Evolutionary conservation across 2,797 vertebrate genomes (phyloP).

Genomic region (Aselliscus stoliczkanus): DNA sequence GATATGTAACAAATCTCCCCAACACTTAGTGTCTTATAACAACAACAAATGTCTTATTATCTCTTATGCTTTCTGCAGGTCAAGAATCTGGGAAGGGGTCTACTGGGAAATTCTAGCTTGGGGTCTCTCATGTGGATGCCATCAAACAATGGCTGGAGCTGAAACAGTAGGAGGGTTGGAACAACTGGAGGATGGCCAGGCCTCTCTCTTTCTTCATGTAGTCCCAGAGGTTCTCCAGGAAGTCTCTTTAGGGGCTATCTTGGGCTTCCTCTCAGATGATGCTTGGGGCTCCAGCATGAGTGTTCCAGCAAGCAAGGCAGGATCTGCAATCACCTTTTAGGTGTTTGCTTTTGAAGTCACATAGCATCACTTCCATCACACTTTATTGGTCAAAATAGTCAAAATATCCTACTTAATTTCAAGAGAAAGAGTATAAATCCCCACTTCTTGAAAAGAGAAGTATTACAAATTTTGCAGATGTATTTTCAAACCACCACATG

Average conservation of each 20-base stretch:
- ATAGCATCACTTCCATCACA: neutral
- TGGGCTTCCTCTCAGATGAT: neutral
- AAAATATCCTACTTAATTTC: neutral
- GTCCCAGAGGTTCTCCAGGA: neutral
- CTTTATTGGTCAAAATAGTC: neutral
- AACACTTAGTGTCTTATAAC: neutral
- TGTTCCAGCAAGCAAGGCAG: neutral
- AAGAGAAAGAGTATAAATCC: neutral
- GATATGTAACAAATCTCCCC: neutral
- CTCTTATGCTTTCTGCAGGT: neutral
- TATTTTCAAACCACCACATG: neutral
- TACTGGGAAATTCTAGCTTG: neutral
- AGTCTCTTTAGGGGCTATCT: neutral
- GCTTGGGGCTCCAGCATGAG: neutral
- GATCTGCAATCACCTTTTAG: neutral
- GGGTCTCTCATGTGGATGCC: neutral
- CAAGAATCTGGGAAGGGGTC: neutral
- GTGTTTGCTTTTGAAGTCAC: neutral
- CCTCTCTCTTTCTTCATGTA: neutral
- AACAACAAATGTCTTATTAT: neutral
- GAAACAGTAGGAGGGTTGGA: neutral
- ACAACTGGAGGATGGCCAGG: neutral
- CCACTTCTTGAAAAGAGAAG: neutral
- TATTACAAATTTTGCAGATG: neutral
- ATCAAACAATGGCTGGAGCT: neutral